Base-by-base conservation (phyloP, 2,797 vertebrate genomes). In the Selene dorsalis region DNA sequence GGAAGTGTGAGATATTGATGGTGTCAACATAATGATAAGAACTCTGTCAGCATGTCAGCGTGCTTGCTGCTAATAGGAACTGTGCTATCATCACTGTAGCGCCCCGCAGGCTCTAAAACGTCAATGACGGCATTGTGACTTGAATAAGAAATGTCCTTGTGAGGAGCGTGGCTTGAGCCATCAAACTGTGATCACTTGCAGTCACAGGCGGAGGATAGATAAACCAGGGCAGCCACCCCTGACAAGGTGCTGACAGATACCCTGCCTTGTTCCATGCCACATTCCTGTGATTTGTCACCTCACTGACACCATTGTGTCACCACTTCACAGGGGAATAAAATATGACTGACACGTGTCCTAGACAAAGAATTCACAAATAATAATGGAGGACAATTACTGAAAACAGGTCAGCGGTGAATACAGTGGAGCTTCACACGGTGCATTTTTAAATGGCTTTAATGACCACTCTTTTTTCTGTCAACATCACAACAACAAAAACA, bases 101-200 rank as follows among this genome's bases (percentile, higher is more conserved):
- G 17, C 64, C 85, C 77, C 63, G 56, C 80, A 59, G 79, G 81
- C 90, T 90, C 91, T 79, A 75, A 85, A 91, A 84, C 71, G 68
- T 88, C 83, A 38, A 69, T 90, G 91, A 88, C 89, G 88, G 88
- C 86, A 86, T 80, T 89, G 90, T 93, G 91, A 92, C 90, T 91
- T 84, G 90, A 93, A 93, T 93, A 93, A 93, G 88, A 89, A 92
- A 87, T 90, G 90, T 85, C 79, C 83, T 74, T 72, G 72, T 56
- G 83, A 86, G 58, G 59, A 76, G 83, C 70, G 61, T 57, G 87
- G 86, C 90, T 89, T 58, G 60, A 88, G 86, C 87, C 91, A 93
- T 94, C 92, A 94, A 94, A 93, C 63, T 77, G 90, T 83, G 91
- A 94, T 95, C 90, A 91, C 90, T 94, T 90, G 82, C 89, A 80